Base-by-base conservation (phyloP, 1,140 invertebrate genomes). In the Lanistes nyassanus region DNA sequence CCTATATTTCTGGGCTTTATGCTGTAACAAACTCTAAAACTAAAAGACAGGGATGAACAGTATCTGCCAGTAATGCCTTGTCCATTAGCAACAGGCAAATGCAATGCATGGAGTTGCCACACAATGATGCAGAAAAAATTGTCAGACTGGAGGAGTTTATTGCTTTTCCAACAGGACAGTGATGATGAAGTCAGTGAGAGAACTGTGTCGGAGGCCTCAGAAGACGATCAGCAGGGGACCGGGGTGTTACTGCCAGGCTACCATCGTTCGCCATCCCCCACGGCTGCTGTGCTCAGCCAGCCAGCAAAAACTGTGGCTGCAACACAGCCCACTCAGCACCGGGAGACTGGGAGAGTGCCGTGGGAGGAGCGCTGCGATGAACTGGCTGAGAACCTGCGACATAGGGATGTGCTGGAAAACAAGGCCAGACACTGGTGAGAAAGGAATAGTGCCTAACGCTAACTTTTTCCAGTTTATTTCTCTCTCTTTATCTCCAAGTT, bases 161-260 rank as follows among this genome's bases (percentile, higher is more conserved):
- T 69, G 19, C 42, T 6, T 39, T 3, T 11, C 2, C 42, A n/a
- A 66, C 69, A 76, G 55, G 77, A 70, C 9, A 79, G 71, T 55
- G 71, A 64, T 31, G 31, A 72, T 39, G 60, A 74, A 39, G n/a
- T 47, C 23, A 37, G 60, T 0, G 65, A 74, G 58, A 53, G 51
- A 29, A 76, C 80, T 9, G 51, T 75, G 7, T 80, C 78, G 3
- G 75, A 82, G 6, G 74, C 77, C 47, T 76, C 77, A 36, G 83
- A 77, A 36, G 73, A 78, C 47, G 78, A 80, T 7, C 82, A 84
- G 65, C 64, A 76, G 65, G 86, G 81, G 6, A 75, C 79, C 51
- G 86, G 85, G 13, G 69, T 87, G 0, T 78, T 79, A n/a, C 74
- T 86, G 11, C 86, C 86, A 56, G 86, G 86, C 9, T 84, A 86